Evolutionary conservation across 2,113 vertebrate species (phyloP).

Genomic region (Coracopsis vasa): DNA sequence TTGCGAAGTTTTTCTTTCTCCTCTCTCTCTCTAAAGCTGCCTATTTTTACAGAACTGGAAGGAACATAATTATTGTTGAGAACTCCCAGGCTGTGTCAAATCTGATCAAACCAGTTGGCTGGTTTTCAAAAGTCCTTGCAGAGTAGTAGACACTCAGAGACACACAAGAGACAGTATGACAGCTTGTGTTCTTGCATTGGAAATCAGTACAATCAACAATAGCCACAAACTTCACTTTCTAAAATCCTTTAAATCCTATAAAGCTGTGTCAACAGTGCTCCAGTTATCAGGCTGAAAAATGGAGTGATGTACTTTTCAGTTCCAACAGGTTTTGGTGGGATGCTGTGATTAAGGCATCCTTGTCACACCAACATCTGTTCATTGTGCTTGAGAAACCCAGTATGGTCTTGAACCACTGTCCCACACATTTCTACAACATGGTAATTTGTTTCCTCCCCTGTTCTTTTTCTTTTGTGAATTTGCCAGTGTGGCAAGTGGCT

Average conservation of each 20-base stretch:
- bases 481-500: background rate
- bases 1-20: background rate
- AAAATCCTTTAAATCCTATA: background rate
- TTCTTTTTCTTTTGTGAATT: background rate
- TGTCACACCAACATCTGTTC: background rate
- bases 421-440: background rate
- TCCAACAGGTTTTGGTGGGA: background rate
- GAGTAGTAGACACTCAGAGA: background rate
- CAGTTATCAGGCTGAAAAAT: background rate
- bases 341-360: background rate
- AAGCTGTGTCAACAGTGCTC: background rate
- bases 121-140: background rate
- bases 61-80: constrained; percentile 5
- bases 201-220: background rate
- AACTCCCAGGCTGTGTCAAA: constrained; percentile 30
- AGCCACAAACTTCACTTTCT: background rate
- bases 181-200: background rate
- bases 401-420: background rate
- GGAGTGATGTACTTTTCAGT: background rate
- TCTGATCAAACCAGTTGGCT: background rate
- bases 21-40: background rate
- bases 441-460: background rate
- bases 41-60: background rate
- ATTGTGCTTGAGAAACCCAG: background rate
- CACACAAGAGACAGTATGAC: background rate